Evolutionary conservation across 2,797 vertebrate genomes (phyloP).

Genomic region (Setipinna tenuifilis): DNA sequence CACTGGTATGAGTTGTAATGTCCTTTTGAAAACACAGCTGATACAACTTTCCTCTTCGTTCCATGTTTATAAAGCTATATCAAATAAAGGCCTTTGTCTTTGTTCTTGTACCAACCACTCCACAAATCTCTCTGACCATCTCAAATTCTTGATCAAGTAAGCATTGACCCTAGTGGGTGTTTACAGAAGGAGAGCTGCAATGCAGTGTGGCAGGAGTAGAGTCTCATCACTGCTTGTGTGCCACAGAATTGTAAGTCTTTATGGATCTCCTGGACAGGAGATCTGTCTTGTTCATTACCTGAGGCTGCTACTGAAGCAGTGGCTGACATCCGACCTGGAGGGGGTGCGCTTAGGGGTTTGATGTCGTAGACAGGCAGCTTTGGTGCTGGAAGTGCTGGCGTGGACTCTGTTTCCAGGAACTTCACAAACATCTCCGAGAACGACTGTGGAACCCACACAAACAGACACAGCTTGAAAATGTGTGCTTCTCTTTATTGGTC

Average conservation of each 20-base stretch:
- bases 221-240: neutral
- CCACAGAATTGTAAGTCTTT: neutral
- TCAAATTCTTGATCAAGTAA: neutral
- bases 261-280: neutral
- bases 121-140: neutral
- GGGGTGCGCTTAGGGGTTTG: slow-evolving; percentile 80
- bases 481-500: neutral
- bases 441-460: slow-evolving; percentile 76
- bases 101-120: neutral
- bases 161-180: too few species aligned
- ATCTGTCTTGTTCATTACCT: slow-evolving; percentile 69
- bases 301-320: slow-evolving; percentile 53
- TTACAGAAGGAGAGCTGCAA: too few species aligned
- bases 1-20: neutral
- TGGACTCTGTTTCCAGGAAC: slow-evolving; percentile 94
- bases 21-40: neutral
- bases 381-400: slow-evolving; percentile 83
- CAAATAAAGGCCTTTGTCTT: neutral
- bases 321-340: slow-evolving; percentile 62
- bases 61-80: neutral
- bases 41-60: too few species aligned
- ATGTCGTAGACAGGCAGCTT: slow-evolving; percentile 85
- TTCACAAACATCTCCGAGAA: slow-evolving; percentile 98
- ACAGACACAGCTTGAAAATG: neutral
- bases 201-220: neutral